phyloP scores from a whole-genome alignment of 2,888 invertebrate species.

The Selenia dentaria region DNA sequence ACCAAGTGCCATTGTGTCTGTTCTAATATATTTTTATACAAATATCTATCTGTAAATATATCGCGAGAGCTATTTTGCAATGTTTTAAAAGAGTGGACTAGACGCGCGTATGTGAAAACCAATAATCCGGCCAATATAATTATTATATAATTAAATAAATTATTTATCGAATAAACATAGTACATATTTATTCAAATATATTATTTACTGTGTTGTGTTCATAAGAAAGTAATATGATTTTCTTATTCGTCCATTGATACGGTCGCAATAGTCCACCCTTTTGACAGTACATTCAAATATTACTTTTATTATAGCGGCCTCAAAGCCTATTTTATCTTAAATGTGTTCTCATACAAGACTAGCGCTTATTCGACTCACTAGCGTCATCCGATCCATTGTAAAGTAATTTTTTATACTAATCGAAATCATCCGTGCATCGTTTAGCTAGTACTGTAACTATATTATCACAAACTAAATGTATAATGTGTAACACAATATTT shows the following conservation, averaged over 20 bases:
- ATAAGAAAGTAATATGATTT: conserved; percentile 49
- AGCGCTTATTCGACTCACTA: conserved; percentile 59
- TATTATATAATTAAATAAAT: conserved; percentile 31
- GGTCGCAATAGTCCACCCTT: conserved; percentile 56
- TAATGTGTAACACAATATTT: conserved; percentile 58
- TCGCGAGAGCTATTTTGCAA: conserved; percentile 52
- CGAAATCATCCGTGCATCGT: conserved; percentile 59
- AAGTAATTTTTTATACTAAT: conserved; percentile 62
- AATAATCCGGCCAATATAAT: conserved; percentile 66
- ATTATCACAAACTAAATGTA: conserved; percentile 43
- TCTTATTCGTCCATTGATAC: conserved; percentile 57
- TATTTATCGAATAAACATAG: conserved; percentile 47
- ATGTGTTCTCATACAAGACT: conserved; percentile 55
- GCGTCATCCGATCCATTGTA: conserved; percentile 73
- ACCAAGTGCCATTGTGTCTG: conserved; percentile 81
- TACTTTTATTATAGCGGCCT: conserved; percentile 34
- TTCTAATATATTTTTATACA: conserved; percentile 76
- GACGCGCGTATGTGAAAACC: conserved; percentile 46
- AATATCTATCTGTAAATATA: conserved; percentile 69
- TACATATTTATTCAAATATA: conserved; percentile 50
- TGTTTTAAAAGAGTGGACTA: conserved; percentile 68
- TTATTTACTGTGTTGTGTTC: conserved; percentile 45
- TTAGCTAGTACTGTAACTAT: conserved; percentile 45
- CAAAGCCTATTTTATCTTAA: conserved; percentile 39
- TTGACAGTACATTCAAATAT: conserved; percentile 43